Base-by-base conservation (phyloP, 30 jellyfish, hydroid and myxozoan genomes). In the Aurelia aurita complex sp. Pacific region DNA sequence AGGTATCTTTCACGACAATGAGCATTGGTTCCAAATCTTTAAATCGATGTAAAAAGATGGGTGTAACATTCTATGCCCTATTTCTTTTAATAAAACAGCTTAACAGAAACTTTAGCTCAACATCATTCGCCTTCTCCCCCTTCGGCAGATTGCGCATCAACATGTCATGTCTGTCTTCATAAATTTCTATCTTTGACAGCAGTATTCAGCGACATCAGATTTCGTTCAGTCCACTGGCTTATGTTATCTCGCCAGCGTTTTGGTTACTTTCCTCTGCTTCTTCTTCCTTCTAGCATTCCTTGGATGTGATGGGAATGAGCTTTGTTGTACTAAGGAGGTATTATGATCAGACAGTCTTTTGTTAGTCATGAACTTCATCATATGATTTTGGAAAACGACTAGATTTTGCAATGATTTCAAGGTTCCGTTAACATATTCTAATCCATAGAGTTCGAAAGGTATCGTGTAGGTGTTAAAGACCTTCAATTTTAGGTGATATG, bases 241-340 rank as follows among this genome's bases (percentile, higher is more conserved):
- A 29, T 51, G 82, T 73, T 73, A 77, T 73, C 82, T 73, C 82
- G 82, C 82, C 82, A 73, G 5, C 82, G 72, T 73, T 73, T 73
- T 29, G 73, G 69, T 73, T 73, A 33, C 51, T 68, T 68, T 68
- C 54, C 51, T 68, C 78, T 2, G 11, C 51, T 68, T 2, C 38
- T 68, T 68, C 36, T 73, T 17, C 82, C 82, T 73, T 73, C 82
- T 73, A n/a, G 13, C 82, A 73, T 73, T 33, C 82, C 82, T 73
- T 73, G 61, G 9, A 67, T 3, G 77, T 23, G 29, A 23, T 23
- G 29, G 29, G 29, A 23, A 23, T 23, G 29, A 23, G 29, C 29
- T 23, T 23, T 23, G 29, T 23, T 23, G 29, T 23, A 23, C 29
- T 23, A 23, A 23, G 29, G 29, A 23, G 29, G 29, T 23, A 23